phyloP scores from a whole-genome alignment of 2,888 invertebrate genomes.

The Thyatira batis region DNA sequence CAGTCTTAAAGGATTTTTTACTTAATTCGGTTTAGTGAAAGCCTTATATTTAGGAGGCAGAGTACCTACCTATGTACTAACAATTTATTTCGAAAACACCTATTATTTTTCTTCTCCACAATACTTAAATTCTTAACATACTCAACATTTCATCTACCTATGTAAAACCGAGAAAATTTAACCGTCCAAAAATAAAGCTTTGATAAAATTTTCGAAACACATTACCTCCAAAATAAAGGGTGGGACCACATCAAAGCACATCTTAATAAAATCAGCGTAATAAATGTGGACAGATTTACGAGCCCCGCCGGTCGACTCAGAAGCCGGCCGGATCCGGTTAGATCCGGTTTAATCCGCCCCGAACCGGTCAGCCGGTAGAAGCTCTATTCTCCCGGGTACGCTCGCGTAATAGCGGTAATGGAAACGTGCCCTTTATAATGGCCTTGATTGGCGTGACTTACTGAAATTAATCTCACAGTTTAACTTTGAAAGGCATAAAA shows the following conservation, averaged over 20 bases:
- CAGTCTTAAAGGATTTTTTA: no score
- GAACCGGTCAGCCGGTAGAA: constrained; percentile 19
- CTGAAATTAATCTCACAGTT: background rate
- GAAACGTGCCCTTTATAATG: constrained; percentile 6
- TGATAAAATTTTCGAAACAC: background rate
- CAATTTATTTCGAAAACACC: no score
- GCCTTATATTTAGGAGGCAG: no score
- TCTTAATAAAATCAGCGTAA: constrained; percentile 52
- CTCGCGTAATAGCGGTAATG: constrained; percentile 30
- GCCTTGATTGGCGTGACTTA: constrained; percentile 7
- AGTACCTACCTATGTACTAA: no score
- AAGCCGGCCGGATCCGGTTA: constrained; percentile 35
- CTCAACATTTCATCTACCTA: background rate
- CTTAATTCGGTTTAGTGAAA: no score
- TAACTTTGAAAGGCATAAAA: background rate
- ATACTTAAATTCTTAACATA: no score
- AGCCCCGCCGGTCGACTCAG: constrained; percentile 38
- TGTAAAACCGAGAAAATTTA: background rate
- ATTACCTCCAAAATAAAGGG: constrained; percentile 14
- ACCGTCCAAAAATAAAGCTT: background rate
- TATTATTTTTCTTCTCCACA: background rate
- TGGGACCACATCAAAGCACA: constrained; percentile 27
- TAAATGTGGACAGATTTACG: constrained; percentile 57
- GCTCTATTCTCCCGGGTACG: constrained; percentile 29
- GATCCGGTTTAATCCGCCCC: constrained; percentile 33